A percentile compares a stretch with the other conserved stretches of the same genome.
phyloP scores from a whole-genome alignment of 2,113 vertebrate species.

The Pipra filicauda region DNA sequence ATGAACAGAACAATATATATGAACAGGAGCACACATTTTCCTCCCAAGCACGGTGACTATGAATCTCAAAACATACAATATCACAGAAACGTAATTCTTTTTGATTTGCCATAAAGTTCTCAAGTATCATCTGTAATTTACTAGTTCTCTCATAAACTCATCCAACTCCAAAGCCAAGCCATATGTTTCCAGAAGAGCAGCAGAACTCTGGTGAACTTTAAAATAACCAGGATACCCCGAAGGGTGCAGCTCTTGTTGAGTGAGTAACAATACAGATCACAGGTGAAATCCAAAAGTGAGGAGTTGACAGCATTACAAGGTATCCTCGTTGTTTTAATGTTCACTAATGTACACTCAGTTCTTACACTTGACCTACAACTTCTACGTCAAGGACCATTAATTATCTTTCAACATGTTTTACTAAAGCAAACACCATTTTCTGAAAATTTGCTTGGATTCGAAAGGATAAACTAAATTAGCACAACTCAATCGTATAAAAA shows the following conservation, averaged over 20 bases:
- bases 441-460: not conserved
- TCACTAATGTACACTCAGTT: not conserved
- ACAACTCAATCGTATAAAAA: not conserved
- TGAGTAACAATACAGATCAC: too few species aligned
- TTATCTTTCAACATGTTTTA: not conserved
- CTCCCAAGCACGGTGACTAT: not conserved
- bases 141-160: not conserved
- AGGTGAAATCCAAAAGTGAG: too few species aligned
- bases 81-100: not conserved
- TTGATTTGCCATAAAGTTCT: not conserved
- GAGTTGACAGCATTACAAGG: too few species aligned
- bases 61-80: not conserved
- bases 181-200: not conserved
- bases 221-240: not conserved
- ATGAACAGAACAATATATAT: not conserved
- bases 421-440: constrained; percentile 17
- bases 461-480: not conserved
- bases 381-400: constrained; percentile 2
- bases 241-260: too few species aligned
- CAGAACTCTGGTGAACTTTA: not conserved
- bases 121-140: not conserved
- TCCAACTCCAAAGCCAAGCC: not conserved
- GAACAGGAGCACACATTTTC: not conserved
- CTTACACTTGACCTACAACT: constrained; percentile 16
- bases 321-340: too few species aligned